These are phyloP conservation scores for Allygus modestus DNA, from an alignment of 2,888 invertebrate genomes.

Conservation along the genomic window DNA sequence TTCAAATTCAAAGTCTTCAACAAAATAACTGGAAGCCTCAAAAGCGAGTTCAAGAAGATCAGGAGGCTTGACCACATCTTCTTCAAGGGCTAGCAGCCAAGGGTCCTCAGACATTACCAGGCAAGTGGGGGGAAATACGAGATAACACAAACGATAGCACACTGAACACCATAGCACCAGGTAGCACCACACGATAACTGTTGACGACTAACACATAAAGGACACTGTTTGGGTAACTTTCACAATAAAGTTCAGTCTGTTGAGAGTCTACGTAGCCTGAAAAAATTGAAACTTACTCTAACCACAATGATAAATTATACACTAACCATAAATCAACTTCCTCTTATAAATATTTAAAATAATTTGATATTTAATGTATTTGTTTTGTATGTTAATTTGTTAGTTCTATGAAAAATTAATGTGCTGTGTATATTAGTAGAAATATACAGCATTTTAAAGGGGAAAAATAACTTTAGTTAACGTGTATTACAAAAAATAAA, in stretches of 20 bases:
- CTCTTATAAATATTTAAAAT: too few species aligned
- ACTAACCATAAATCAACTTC: too few species aligned
- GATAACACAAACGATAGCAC: conserved; percentile 42
- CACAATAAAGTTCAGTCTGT: neutral
- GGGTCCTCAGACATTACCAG: conserved; percentile 38
- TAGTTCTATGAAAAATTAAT: too few species aligned
- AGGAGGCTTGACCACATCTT: conserved; percentile 20
- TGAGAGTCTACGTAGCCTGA: too few species aligned
- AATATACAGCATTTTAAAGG: too few species aligned
- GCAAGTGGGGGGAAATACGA: neutral
- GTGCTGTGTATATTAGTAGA: too few species aligned
- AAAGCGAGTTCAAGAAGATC: conserved; percentile 80
- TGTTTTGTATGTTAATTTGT: too few species aligned
- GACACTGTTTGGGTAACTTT: conserved; percentile 3
- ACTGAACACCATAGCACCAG: conserved; percentile 9
- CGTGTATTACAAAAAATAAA: too few species aligned
- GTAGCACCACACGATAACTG: neutral
- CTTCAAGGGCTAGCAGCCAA: conserved; percentile 8
- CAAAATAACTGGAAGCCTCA: conserved; percentile 84
- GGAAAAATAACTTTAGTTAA: too few species aligned
- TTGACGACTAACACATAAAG: neutral
- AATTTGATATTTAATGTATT: too few species aligned
- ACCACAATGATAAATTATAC: too few species aligned
- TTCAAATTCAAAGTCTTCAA: conserved; percentile 77
- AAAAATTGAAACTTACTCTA: too few species aligned